Conservation (phyloP, 2,797 vertebrate species). For the Propithecus deckenii region DNA sequence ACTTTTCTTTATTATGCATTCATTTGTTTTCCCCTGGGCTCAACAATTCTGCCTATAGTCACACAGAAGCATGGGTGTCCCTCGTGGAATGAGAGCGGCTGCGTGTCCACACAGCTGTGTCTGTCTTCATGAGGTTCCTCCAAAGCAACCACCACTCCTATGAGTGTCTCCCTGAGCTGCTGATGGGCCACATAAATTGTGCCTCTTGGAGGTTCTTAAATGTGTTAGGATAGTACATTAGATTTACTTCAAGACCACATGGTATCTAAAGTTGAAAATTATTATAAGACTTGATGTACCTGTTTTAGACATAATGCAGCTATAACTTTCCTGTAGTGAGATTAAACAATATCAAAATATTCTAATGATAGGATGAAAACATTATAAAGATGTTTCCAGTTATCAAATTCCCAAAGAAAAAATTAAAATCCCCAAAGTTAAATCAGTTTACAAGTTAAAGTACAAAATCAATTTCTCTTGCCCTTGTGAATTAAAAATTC, state of each 20-base stretch:
- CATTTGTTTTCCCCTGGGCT: background rate
- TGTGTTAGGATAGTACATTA: background rate
- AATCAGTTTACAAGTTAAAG: background rate
- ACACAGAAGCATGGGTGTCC: background rate
- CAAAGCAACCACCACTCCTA: background rate
- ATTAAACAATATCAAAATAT: background rate
- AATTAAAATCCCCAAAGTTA: background rate
- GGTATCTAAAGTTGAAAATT: background rate
- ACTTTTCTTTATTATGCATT: background rate
- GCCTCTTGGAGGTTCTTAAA: background rate
- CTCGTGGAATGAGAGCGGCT: background rate
- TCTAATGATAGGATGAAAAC: background rate
- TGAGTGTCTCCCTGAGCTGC: background rate
- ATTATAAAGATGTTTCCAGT: background rate
- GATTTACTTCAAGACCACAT: background rate
- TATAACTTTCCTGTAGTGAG: background rate
- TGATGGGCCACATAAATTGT: no score
- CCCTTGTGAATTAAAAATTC: background rate
- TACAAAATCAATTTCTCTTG: background rate
- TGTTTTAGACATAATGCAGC: background rate
- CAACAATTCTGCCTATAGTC: background rate
- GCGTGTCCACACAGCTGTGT: fast-evolving
- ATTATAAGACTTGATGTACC: background rate
- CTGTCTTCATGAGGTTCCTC: background rate
- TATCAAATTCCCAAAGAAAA: constrained; percentile 4